Percentiles rank a stretch among this genome's conserved stretches.
Conservation (phyloP, 1,140 invertebrate genomes). For the Drosophila ohnishii region DNA sequence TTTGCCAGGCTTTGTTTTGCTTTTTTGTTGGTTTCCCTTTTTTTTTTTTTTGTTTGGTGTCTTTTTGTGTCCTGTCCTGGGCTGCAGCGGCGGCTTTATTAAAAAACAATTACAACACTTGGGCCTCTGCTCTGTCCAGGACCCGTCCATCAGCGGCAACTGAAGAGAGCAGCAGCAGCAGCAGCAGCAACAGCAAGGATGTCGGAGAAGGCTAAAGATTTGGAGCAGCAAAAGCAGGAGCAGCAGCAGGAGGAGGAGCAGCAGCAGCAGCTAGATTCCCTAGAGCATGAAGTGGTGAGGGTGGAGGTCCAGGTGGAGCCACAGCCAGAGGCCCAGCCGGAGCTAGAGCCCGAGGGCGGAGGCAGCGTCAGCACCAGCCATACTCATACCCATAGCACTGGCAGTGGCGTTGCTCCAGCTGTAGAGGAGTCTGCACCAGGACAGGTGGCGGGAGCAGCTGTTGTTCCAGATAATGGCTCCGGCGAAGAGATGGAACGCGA, state of each 20-base stretch:
- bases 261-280: not conserved
- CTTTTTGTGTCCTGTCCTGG: not conserved
- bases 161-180: not conserved
- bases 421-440: not conserved
- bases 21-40: constrained; percentile 1
- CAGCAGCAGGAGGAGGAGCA: not conserved
- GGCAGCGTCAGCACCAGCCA: not conserved
- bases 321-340: not conserved
- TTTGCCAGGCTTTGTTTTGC: constrained; percentile 23
- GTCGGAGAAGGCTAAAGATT: constrained; percentile 33
- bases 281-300: not conserved
- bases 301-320: constrained; percentile 2
- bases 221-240: not conserved
- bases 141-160: not conserved
- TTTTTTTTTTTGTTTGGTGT: not conserved
- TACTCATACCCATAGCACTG: not conserved
- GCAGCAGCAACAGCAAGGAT: constrained; percentile 16
- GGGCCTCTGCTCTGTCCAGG: constrained; percentile 29
- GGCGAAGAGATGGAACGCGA: constrained; percentile 34
- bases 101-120: constrained; percentile 68
- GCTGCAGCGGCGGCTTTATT: constrained; percentile 46
- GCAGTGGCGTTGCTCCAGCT: not conserved
- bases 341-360: not conserved
- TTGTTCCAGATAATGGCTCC: not conserved
- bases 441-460: not conserved